Base-by-base conservation (phyloP, 2,888 invertebrate genomes). In the Caenorhabditis japonica region DNA sequence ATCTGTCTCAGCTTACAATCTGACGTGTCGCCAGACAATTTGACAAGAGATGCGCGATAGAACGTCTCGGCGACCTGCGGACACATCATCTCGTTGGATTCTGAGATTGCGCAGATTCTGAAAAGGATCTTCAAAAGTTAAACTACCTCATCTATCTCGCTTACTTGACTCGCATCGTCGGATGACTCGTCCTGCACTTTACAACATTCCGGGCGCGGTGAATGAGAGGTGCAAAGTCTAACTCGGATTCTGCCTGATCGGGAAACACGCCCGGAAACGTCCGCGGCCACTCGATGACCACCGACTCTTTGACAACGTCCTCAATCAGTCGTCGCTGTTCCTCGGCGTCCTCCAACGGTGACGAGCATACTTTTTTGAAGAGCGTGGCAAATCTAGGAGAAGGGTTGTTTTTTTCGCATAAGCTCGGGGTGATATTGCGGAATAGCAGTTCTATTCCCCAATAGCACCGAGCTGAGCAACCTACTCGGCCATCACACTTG, bases 111-210 rank as follows among this genome's bases (percentile, higher is more conserved):
- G 56, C 55, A 81, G 15, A 83, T 73, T 68, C 83, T 83, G 71
- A 34, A 61, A 52, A 39, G 53, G 17, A 43, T 8, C 12, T 21
- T 43, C 5, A 43, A 19, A 19, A 17, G 43, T 10, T 43, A 15
- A 4, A 19, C 21, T 15, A 19, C n/a, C 10, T 4, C 10, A 3
- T 43, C 17, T n/a, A 55, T 13, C 25, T 3, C 19, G 33, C 77
- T 27, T 38, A 83, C 83, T 83, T 83, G 56, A 83, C 75, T 59
- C 81, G 59, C 76, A 83, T 81, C n/a, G 83, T 83, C 12, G 83
- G 83, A 73, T 83, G 83, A 34, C 79, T 79, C 3, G 80, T 83
- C 21, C 83, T 52, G 41, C 83, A 83, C 53, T 83, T 83, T 21
- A 83, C 83, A 10, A 83, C 83, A 62, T 81, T 83, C 27, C 83